Conservation (phyloP, 2,113 vertebrate genomes). For the Datnioides undecimradiatus region DNA sequence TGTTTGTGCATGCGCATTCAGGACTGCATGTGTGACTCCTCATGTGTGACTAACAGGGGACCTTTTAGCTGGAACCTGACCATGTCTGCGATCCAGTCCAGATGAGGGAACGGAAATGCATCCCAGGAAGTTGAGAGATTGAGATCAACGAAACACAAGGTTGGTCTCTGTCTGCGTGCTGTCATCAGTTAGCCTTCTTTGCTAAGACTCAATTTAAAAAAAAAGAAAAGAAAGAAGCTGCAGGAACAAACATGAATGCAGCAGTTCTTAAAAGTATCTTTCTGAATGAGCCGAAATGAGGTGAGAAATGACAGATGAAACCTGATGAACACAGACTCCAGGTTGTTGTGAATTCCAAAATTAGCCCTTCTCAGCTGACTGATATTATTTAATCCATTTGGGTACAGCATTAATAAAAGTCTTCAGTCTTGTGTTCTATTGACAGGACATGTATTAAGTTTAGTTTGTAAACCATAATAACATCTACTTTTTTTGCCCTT, state of each 20-base stretch:
- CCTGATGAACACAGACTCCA: background rate
- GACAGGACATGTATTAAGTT: background rate
- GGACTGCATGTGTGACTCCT: background rate
- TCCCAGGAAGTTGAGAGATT: slow-evolving; percentile 66
- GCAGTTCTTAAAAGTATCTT: background rate
- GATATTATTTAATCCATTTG: slow-evolving; percentile 17
- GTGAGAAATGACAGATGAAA: background rate
- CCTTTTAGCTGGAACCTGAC: slow-evolving; percentile 26
- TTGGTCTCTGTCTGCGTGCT: slow-evolving; percentile 71
- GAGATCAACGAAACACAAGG: slow-evolving; percentile 76
- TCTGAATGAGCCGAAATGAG: background rate
- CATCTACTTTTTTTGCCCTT: slow-evolving; percentile 2
- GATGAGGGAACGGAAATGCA: slow-evolving; percentile 72
- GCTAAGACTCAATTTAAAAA: slow-evolving; percentile 26
- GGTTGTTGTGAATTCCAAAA: background rate
- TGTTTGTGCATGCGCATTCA: background rate
- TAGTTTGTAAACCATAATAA: slow-evolving; percentile 7
- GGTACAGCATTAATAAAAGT: background rate
- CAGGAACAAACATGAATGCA: background rate
- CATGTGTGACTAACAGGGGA: slow-evolving; percentile 39
- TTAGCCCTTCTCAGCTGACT: background rate
- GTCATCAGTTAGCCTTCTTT: slow-evolving; percentile 12
- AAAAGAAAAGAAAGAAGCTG: slow-evolving; percentile 10
- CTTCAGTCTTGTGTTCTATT: background rate
- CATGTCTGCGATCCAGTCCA: slow-evolving; percentile 64